phyloP scores from a whole-genome alignment of 2,797 vertebrate genomes.

The Gastrophryne carolinensis region DNA sequence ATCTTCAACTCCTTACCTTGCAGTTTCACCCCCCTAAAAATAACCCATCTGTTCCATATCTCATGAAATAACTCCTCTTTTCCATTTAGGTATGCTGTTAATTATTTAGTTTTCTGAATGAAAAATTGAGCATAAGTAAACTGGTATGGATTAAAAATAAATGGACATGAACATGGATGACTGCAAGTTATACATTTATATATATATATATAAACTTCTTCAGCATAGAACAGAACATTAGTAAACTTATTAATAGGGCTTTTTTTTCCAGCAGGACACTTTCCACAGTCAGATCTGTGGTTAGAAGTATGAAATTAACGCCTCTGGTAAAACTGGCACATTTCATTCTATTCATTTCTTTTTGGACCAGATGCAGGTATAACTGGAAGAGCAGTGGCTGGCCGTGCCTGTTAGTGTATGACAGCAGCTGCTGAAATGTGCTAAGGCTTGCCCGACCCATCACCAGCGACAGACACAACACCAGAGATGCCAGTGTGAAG shows the following conservation, averaged over 20 bases:
- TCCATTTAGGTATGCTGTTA: too few relatives aligned
- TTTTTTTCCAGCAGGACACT: neutral
- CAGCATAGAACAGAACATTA: too few relatives aligned
- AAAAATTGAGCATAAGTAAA: too few relatives aligned
- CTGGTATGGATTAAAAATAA: too few relatives aligned
- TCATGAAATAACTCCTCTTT: too few relatives aligned
- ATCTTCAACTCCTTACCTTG: too few relatives aligned
- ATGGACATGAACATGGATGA: too few relatives aligned
- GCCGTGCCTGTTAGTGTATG: slow-evolving; percentile 3
- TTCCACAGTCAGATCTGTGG: slow-evolving; percentile 10
- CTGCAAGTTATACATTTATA: too few relatives aligned
- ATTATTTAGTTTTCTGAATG: too few relatives aligned
- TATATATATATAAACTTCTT: too few relatives aligned
- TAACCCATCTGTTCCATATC: too few relatives aligned
- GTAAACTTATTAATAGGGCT: neutral
- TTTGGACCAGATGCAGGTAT: neutral
- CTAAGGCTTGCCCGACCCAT: neutral
- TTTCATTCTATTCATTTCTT: slow-evolving; percentile 20
- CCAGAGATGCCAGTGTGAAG: neutral
- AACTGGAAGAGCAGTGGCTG: neutral
- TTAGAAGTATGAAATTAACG: neutral
- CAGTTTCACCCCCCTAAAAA: too few relatives aligned
- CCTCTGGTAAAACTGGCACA: slow-evolving; percentile 15
- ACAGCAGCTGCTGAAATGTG: slow-evolving; percentile 5
- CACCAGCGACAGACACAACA: neutral